These are phyloP conservation scores for Pontoporia blainvillei DNA, from an alignment of 2,113 vertebrate genomes.

Conservation along the genomic window DNA sequence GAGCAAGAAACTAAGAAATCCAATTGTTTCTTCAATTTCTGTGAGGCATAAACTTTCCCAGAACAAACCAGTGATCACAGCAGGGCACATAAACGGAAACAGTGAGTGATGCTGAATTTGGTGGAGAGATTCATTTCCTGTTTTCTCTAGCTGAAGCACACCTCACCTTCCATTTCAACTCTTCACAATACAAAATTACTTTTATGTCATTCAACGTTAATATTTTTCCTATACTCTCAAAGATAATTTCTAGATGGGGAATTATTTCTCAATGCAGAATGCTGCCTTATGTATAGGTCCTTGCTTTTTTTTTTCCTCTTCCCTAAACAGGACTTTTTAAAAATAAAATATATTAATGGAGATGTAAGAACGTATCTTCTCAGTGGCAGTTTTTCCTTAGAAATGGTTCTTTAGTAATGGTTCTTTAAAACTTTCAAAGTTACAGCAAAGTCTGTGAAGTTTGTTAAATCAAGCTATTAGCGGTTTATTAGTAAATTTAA, in stretches of 20 bases:
- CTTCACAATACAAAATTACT: background rate
- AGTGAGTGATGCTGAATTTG: background rate
- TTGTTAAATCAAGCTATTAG: background rate
- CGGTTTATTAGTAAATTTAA: background rate
- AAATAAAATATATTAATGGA: background rate
- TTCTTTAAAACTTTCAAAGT: slow-evolving; percentile 13
- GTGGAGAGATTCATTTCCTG: background rate
- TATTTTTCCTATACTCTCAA: background rate
- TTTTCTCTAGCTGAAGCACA: background rate
- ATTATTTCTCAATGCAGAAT: background rate
- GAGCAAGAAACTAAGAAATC: background rate
- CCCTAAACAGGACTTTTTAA: background rate
- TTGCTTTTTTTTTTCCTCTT: background rate
- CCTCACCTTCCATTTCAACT: background rate
- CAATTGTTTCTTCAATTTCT: background rate
- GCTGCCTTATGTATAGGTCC: background rate
- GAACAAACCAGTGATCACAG: background rate
- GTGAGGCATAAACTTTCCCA: background rate
- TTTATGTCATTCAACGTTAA: background rate
- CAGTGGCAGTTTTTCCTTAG: background rate
- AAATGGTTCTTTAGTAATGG: background rate
- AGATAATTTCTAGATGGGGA: background rate
- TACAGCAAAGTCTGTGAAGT: background rate
- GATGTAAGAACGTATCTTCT: background rate
- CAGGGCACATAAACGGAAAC: background rate